phyloP scores from a whole-genome alignment of 2,113 vertebrate species.

The Cinclus mexicanus region DNA sequence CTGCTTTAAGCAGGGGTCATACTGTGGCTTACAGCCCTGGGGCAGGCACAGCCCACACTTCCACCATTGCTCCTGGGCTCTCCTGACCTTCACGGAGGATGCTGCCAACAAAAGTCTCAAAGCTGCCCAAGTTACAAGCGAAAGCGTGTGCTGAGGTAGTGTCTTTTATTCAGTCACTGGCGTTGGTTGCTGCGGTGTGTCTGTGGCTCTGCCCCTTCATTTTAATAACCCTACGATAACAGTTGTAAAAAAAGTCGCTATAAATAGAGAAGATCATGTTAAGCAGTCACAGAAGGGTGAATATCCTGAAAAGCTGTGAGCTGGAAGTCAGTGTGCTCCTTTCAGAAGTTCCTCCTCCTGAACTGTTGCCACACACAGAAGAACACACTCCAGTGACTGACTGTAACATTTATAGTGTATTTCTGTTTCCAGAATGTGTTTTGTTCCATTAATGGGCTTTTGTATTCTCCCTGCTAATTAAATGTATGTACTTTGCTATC shows the following conservation, averaged over 20 bases:
- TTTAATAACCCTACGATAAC: background rate
- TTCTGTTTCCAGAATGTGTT: background rate
- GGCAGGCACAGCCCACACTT: background rate
- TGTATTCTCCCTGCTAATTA: background rate
- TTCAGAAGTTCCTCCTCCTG: background rate
- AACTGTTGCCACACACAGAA: background rate
- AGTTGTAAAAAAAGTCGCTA: background rate
- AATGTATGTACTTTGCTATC: background rate
- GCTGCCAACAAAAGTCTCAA: background rate
- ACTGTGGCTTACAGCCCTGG: background rate
- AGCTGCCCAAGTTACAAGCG: background rate
- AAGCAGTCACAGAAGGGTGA: background rate
- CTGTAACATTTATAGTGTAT: background rate
- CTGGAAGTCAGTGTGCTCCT: background rate
- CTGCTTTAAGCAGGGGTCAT: background rate
- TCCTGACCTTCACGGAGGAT: background rate
- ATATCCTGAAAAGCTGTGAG: background rate
- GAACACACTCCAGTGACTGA: background rate
- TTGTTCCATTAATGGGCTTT: background rate
- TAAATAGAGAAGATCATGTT: background rate
- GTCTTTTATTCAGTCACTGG: background rate
- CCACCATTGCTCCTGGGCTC: background rate
- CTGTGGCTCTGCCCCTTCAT: background rate
- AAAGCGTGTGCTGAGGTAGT: background rate
- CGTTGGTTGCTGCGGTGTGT: background rate